A percentile compares a stretch with the other conserved stretches of the same genome.
phyloP scores from a whole-genome alignment of 2,888 invertebrate genomes.

The Mongoloraphidia duomilia region DNA sequence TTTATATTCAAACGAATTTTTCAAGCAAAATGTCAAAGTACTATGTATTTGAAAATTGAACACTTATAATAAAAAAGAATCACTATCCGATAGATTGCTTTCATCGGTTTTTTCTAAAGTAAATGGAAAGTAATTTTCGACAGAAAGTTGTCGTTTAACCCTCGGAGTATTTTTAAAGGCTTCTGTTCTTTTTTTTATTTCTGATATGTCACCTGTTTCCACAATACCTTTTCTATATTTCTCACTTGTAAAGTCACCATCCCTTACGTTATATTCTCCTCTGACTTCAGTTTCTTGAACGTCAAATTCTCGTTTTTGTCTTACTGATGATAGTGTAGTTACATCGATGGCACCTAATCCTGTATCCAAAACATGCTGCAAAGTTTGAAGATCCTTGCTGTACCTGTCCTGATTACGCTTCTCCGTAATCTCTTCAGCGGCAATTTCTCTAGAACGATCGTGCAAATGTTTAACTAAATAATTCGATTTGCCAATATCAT shows the following conservation, averaged over 20 bases:
- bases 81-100: background rate
- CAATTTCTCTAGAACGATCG: constrained; percentile 19
- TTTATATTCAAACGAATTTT: too few species aligned
- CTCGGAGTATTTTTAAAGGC: constrained; percentile 6
- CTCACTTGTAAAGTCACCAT: constrained; percentile 34
- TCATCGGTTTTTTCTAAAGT: constrained; percentile 32
- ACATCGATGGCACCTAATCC: constrained; percentile 28
- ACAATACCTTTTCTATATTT: constrained; percentile 46
- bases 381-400: constrained; percentile 24
- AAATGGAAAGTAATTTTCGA: constrained; percentile 33
- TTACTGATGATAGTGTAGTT: constrained; percentile 13
- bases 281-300: constrained; percentile 42
- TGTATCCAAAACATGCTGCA: constrained; percentile 27
- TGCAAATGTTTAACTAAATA: constrained; percentile 44
- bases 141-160: constrained; percentile 26
- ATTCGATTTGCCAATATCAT: constrained; percentile 22
- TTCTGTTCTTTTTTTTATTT: background rate
- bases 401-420: constrained; percentile 21
- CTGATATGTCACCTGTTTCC: constrained; percentile 30
- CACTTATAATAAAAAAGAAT: too few species aligned
- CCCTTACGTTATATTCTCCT: constrained; percentile 40
- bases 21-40: too few species aligned
- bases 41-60: too few species aligned
- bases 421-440: constrained; percentile 23
- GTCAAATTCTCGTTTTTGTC: constrained; percentile 35